Percentiles rank a stretch among this genome's conserved stretches.
phyloP scores from a whole-genome alignment of 2,888 invertebrate genomes.

The Plemyria rubiginata region DNA sequence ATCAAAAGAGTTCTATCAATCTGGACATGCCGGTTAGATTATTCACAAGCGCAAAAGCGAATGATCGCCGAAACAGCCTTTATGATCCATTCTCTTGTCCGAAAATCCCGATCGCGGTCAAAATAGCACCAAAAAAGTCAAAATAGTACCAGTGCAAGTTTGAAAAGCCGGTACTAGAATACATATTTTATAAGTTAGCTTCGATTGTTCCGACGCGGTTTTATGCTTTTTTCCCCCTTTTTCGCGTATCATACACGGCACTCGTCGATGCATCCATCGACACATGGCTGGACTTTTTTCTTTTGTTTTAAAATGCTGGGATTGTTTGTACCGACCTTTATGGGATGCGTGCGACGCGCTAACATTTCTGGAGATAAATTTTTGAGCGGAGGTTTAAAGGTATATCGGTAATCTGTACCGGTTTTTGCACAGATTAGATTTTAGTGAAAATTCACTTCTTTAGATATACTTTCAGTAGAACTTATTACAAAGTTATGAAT shows the following conservation, averaged over 20 bases:
- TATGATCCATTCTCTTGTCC: constrained; percentile 64
- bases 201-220: constrained; percentile 82
- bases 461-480: too few species aligned
- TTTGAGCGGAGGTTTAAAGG: constrained; percentile 25
- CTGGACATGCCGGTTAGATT: constrained; percentile 35
- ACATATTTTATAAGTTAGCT: constrained; percentile 84
- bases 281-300: constrained; percentile 68
- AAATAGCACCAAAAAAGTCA: constrained; percentile 76
- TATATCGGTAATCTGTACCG: not conserved
- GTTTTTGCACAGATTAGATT: not conserved
- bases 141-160: constrained; percentile 75
- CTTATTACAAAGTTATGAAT: too few species aligned
- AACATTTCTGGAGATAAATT: constrained; percentile 32
- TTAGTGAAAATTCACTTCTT: too few species aligned
- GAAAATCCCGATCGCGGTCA: constrained; percentile 80
- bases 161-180: constrained; percentile 76
- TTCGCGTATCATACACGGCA: constrained; percentile 70
- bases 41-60: constrained; percentile 45
- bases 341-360: constrained; percentile 41
- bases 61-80: constrained; percentile 48
- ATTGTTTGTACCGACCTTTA: constrained; percentile 65
- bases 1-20: constrained; percentile 26
- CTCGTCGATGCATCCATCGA: constrained; percentile 77
- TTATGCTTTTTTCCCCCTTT: constrained; percentile 59
- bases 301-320: constrained; percentile 63